These are phyloP conservation scores for Acipenser transmontanus DNA, from an alignment of 2,797 vertebrate species.

Conservation along the genomic window DNA sequence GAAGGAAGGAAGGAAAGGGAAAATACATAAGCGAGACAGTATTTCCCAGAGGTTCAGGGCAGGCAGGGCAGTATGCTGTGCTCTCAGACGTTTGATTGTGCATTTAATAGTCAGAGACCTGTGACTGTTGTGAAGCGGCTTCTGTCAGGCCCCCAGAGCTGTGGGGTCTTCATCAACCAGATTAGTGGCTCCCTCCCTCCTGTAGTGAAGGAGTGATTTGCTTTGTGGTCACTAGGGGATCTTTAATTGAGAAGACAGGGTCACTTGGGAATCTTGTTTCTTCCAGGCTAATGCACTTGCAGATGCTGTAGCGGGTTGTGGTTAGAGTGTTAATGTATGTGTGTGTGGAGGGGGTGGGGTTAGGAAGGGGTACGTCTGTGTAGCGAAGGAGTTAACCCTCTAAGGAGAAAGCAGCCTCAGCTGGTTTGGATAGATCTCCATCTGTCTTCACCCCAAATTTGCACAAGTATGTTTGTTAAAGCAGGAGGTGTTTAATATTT, in stretches of 20 bases:
- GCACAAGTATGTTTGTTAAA: slow-evolving; percentile 25
- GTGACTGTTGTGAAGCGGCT: slow-evolving; percentile 50
- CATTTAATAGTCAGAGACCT: slow-evolving; percentile 17
- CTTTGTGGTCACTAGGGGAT: slow-evolving; percentile 54
- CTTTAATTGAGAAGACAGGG: slow-evolving; percentile 51
- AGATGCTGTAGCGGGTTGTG: slow-evolving; percentile 23
- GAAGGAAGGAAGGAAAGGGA: slow-evolving; percentile 40
- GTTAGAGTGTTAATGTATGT: slow-evolving; percentile 5
- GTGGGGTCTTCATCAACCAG: slow-evolving; percentile 66
- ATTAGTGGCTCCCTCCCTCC: slow-evolving; percentile 45
- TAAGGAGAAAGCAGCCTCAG: background rate
- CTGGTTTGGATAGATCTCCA: background rate
- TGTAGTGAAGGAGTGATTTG: slow-evolving; percentile 28
- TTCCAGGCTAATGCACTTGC: slow-evolving; percentile 53
- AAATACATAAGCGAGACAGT: slow-evolving; percentile 45
- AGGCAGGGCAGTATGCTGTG: slow-evolving; percentile 33
- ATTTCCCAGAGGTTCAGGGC: slow-evolving; percentile 57
- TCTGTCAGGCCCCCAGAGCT: slow-evolving; percentile 54
- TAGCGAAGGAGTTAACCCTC: background rate
- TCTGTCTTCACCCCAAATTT: slow-evolving; percentile 14
- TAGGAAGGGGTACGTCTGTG: background rate
- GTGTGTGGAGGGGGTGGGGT: background rate
- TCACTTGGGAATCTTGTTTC: slow-evolving; percentile 58
- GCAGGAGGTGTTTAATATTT: slow-evolving; percentile 31
- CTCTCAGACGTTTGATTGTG: slow-evolving; percentile 11